A percentile compares a stretch with the other conserved stretches of the same genome.
phyloP scores from a whole-genome alignment of 2,797 vertebrate species.

The Acanthurus lineatus region DNA sequence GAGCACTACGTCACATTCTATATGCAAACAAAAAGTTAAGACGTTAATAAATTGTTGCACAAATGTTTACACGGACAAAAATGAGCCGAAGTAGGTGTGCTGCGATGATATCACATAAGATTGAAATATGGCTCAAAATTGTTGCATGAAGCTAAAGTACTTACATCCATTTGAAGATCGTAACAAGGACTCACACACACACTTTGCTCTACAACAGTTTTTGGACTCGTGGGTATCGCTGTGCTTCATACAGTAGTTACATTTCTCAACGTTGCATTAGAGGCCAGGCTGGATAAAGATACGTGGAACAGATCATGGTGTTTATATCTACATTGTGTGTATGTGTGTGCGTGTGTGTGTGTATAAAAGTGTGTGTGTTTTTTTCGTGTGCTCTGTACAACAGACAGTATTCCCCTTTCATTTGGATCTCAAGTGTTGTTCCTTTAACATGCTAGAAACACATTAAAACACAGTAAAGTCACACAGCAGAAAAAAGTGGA shows the following conservation, averaged over 20 bases:
- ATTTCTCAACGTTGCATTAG: slow-evolving; percentile 57
- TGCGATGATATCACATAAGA: slow-evolving; percentile 43
- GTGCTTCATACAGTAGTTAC: slow-evolving; percentile 67
- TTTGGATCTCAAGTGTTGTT: slow-evolving; percentile 35
- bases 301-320: slow-evolving; percentile 38
- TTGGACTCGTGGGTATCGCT: slow-evolving; percentile 45
- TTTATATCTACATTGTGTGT: slow-evolving; percentile 68
- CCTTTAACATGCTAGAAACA: slow-evolving; percentile 62
- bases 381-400: slow-evolving; percentile 66
- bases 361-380: slow-evolving; percentile 28
- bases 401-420: slow-evolving; percentile 39
- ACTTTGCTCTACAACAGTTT: slow-evolving; percentile 58
- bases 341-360: slow-evolving; percentile 15
- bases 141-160: slow-evolving; percentile 58
- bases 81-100: slow-evolving; percentile 35
- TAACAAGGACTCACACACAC: slow-evolving; percentile 56
- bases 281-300: slow-evolving; percentile 67
- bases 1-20: slow-evolving; percentile 79
- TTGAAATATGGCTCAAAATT: slow-evolving; percentile 65
- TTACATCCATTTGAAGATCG: slow-evolving; percentile 54
- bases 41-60: slow-evolving; percentile 70
- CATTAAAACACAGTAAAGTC: slow-evolving; percentile 51
- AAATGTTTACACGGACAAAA: slow-evolving; percentile 61
- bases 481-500: slow-evolving; percentile 40
- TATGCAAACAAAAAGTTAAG: slow-evolving; percentile 71